Evolutionary conservation across 2,113 vertebrate species (phyloP).

Genomic region (Promerops cafer): DNA sequence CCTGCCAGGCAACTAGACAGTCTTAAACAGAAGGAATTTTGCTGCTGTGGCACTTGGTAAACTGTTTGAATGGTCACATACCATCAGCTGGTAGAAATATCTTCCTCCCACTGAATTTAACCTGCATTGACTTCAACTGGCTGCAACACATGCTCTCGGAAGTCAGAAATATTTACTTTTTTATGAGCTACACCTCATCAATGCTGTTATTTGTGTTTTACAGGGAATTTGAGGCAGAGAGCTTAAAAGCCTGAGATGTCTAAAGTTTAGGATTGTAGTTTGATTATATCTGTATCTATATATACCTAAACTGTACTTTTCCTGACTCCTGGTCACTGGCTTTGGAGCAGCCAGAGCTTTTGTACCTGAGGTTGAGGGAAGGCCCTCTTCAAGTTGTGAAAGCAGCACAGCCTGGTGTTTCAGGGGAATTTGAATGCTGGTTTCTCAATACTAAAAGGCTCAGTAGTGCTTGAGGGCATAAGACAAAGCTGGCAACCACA

Average conservation of each 20-base stretch:
- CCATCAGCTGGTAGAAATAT: background rate
- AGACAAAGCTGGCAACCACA: background rate
- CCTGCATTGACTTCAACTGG: background rate
- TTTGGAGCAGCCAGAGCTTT: background rate
- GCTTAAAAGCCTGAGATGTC: background rate
- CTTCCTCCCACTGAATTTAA: background rate
- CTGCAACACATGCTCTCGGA: background rate
- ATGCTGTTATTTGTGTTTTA: background rate
- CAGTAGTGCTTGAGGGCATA: background rate
- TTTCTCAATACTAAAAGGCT: background rate
- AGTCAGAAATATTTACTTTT: background rate
- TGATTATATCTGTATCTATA: background rate
- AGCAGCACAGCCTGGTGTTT: background rate
- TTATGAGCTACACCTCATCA: background rate
- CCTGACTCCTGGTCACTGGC: background rate
- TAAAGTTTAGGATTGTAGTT: rapidly evolving
- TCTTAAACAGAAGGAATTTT: background rate
- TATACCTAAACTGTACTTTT: background rate
- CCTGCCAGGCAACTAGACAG: background rate
- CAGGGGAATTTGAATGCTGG: background rate
- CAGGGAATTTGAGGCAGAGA: background rate
- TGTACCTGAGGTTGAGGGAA: background rate
- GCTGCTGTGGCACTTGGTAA: background rate
- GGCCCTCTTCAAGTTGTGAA: background rate
- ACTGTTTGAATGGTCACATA: background rate